These are phyloP conservation scores for Chaenodraco wilsoni DNA, from an alignment of 2,797 vertebrate species.

Conservation along the genomic window DNA sequence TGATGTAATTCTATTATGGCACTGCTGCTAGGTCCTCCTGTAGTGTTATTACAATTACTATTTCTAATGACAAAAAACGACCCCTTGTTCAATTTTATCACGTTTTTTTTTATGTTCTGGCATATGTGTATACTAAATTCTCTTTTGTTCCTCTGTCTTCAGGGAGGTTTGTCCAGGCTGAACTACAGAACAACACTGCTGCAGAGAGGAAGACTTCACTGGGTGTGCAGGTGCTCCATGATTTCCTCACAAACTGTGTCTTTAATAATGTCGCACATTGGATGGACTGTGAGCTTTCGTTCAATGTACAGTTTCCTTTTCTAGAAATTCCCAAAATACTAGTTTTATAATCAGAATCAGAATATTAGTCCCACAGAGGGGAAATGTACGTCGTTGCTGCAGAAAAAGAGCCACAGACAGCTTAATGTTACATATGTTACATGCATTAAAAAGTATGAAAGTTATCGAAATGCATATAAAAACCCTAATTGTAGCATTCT, in stretches of 20 bases:
- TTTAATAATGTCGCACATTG: not conserved
- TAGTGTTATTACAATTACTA: slow-evolving; percentile 3
- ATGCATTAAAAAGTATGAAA: too few species aligned
- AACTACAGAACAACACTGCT: not conserved
- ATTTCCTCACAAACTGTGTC: not conserved
- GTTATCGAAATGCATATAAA: too few species aligned
- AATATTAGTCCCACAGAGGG: too few species aligned
- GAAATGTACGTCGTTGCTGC: too few species aligned
- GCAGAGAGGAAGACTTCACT: not conserved
- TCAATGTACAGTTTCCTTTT: not conserved
- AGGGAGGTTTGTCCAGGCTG: slow-evolving; percentile 20
- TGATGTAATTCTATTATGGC: slow-evolving; percentile 60
- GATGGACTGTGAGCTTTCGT: not conserved
- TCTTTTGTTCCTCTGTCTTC: not conserved
- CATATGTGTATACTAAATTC: not conserved
- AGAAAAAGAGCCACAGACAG: too few species aligned
- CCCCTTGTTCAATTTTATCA: not conserved
- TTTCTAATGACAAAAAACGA: not conserved
- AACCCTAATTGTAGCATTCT: rapidly evolving
- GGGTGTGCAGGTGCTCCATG: slow-evolving; percentile 12
- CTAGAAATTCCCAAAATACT: not conserved
- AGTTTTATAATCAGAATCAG: not conserved
- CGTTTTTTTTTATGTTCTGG: not conserved
- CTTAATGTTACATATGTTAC: too few species aligned
- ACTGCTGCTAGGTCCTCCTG: slow-evolving; percentile 21